Conservation (phyloP, 2,113 vertebrate species). For the Lampris incognitus region DNA sequence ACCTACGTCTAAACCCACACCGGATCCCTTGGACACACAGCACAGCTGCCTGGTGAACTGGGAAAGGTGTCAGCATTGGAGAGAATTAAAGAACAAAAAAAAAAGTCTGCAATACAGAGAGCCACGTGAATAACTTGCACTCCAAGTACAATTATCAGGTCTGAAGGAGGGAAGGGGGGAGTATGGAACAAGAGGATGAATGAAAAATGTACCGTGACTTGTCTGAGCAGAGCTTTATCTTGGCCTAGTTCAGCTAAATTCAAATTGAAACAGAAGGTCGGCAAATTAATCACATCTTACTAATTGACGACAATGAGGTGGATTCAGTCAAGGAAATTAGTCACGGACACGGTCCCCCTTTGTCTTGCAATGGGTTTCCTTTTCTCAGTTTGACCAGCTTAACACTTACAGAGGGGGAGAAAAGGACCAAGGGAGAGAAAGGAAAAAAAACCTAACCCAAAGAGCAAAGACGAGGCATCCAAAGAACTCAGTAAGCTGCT, state of each 20-base stretch:
- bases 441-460: conserved; percentile 48
- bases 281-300: not conserved
- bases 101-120: too few species aligned
- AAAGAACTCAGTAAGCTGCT: conserved; percentile 85
- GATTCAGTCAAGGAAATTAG: conserved; percentile 8
- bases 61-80: not conserved
- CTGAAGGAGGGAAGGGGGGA: not conserved
- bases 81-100: not conserved
- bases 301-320: not conserved
- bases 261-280: not conserved
- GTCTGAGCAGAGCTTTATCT: not conserved
- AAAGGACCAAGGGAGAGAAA: conserved; percentile 47
- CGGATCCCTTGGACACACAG: not conserved
- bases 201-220: not conserved
- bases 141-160: not conserved
- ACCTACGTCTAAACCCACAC: not conserved
- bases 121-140: not conserved
- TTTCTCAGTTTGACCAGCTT: conserved; percentile 56
- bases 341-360: conserved; percentile 15
- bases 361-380: conserved; percentile 12
- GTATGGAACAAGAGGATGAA: not conserved
- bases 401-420: conserved; percentile 38
- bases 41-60: not conserved
- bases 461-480: conserved; percentile 79
- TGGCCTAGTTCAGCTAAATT: not conserved